Conservation (phyloP, 2,888 invertebrate species). For the Salticus scenicus region DNA sequence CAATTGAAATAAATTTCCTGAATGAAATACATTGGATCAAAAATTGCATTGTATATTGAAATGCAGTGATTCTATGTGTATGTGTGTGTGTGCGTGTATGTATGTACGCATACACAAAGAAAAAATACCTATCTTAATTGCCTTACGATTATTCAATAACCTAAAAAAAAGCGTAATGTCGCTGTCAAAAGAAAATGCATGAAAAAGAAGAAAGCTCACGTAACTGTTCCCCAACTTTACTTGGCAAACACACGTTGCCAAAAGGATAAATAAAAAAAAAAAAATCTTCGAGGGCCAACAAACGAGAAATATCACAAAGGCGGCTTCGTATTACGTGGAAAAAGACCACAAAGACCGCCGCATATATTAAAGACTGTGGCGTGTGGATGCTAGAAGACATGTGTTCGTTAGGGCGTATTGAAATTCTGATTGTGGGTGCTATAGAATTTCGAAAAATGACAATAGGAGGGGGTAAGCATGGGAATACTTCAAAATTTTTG, state of each 20-base stretch:
- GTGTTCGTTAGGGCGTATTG: constrained; percentile 8
- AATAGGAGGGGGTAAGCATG: background rate
- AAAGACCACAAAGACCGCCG: constrained; percentile 7
- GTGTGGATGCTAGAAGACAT: background rate
- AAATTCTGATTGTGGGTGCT: background rate
- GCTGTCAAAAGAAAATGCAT: background rate
- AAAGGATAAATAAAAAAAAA: background rate
- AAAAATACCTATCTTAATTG: background rate
- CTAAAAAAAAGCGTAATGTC: background rate
- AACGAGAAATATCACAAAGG: constrained; percentile 9
- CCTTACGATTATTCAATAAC: constrained; percentile 2
- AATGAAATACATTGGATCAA: no score
- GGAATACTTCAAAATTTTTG: background rate
- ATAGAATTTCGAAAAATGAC: constrained; percentile 6
- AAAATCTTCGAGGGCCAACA: constrained; percentile 4
- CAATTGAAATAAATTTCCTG: no score
- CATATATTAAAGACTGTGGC: background rate
- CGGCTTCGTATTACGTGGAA: constrained; percentile 8
- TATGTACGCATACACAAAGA: no score
- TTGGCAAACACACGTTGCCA: background rate
- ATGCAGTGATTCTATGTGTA: no score
- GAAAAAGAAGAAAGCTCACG: background rate
- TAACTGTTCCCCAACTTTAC: background rate
- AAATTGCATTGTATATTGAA: no score
- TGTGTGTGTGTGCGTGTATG: no score